Evolutionary conservation across 2,113 vertebrate genomes (phyloP).

Genomic region (Erpornis zantholeuca): DNA sequence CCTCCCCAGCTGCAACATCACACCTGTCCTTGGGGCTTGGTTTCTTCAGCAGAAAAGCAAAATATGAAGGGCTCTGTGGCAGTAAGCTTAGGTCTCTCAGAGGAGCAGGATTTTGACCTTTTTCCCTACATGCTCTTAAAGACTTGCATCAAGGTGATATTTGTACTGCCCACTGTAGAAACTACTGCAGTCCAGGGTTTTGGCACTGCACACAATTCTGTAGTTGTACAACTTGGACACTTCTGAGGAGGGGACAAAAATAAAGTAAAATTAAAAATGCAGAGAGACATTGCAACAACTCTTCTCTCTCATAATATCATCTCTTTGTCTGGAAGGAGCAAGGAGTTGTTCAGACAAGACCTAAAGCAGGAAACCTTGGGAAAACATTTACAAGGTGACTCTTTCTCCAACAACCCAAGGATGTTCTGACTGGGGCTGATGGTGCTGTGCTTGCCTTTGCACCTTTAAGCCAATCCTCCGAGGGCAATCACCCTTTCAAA

Average conservation of each 20-base stretch:
- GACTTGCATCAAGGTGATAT: background rate
- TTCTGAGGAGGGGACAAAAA: background rate
- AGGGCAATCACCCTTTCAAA: background rate
- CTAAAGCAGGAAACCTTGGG: background rate
- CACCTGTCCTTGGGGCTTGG: background rate
- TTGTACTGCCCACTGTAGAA: background rate
- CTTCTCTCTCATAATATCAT: background rate
- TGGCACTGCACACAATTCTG: background rate
- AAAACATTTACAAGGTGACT: background rate
- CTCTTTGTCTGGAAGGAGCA: background rate
- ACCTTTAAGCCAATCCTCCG: background rate
- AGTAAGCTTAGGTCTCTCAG: background rate
- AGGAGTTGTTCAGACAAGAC: background rate
- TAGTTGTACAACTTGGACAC: background rate
- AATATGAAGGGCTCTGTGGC: background rate
- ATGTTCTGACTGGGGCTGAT: background rate
- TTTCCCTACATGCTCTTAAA: background rate
- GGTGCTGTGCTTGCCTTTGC: background rate
- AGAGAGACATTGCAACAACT: fast-evolving
- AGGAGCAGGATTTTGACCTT: background rate
- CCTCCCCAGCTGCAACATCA: background rate
- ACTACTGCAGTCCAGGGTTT: background rate
- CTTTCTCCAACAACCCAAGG: background rate
- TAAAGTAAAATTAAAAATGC: background rate
- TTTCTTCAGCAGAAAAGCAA: background rate